Evolutionary conservation across 2,888 invertebrate species (phyloP).

Genomic region (Lepidochrysops patricia): DNA sequence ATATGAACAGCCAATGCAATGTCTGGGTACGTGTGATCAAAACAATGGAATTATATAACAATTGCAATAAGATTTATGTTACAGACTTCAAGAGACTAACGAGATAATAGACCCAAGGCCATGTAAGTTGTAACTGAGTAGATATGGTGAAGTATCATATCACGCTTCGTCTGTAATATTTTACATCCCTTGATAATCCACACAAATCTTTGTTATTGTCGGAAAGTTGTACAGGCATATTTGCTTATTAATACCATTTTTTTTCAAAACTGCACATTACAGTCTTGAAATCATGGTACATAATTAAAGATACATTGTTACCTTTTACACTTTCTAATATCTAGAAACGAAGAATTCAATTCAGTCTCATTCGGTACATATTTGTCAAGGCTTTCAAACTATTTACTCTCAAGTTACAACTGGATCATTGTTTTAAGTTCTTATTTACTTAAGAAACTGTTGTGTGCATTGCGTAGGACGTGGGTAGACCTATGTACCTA

Average conservation of each 20-base stretch:
- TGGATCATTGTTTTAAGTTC: background rate
- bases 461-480: background rate
- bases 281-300: too few species aligned
- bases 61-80: slow-evolving; percentile 6
- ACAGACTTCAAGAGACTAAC: slow-evolving; percentile 6
- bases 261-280: too few species aligned
- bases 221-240: too few species aligned
- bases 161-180: background rate
- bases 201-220: too few species aligned
- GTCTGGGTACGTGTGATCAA: background rate
- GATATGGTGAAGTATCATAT: background rate
- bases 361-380: background rate
- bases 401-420: background rate
- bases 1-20: background rate
- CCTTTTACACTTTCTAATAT: background rate
- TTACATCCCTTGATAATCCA: background rate
- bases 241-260: too few species aligned
- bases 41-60: slow-evolving; percentile 1
- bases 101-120: slow-evolving; percentile 2
- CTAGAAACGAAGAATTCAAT: background rate
- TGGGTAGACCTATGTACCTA: too few species aligned
- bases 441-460: background rate
- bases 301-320: too few species aligned
- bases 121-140: background rate
- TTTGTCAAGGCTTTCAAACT: background rate